Evolutionary conservation across 2,113 vertebrate genomes (phyloP), one percentile per base, ranked within the genome.

Genomic region (Todiramphus chloris): DNA sequence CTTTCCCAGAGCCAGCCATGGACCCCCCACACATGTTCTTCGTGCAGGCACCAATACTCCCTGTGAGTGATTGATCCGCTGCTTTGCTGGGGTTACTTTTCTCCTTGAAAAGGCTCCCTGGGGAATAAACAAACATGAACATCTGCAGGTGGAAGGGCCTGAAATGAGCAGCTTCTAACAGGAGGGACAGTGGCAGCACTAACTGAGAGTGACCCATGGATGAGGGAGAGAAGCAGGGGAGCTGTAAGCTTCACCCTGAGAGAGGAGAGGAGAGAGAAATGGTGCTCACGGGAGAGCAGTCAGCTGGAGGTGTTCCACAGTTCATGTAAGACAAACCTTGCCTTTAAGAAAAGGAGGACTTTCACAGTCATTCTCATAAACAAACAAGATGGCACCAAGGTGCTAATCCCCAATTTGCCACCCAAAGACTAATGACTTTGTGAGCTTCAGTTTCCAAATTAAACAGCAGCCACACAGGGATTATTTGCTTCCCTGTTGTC

Each of bases 41-140:
- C 16, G 5, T 13, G 8, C 35, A 50, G 35, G 35, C 51, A 27
- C 31, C 11, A 21, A 37, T 14, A 2, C 16, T 25, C 35, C 20
- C 8, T 30, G 28, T 7, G 13, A 60, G 28, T 11, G 15, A 75
- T 11, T 0, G 1, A 53, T 14, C 33, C 12, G 1, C 46, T 39
- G 39, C 79, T 48, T 46, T 28, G 28, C 28, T 60, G 48, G 72
- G 46, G 30, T 69, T 55, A 56, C 63, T 35, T 55, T 69, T 41
- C 46, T 69, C 39, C 39, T 41, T n/a, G 41, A 53, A 77, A 20
- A 69, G 48, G n/a, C 5, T 62, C 48, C 41, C 24, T 48, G 72
- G 64, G 41, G 56, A 10, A 74, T 18, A 75, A 51, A 67, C 10
- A 17, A 75, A 41, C 12, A 56, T 5, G 7, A 41, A 19, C 23